Conservation (phyloP, 2,113 vertebrate species). For the Etheostoma spectabile region DNA sequence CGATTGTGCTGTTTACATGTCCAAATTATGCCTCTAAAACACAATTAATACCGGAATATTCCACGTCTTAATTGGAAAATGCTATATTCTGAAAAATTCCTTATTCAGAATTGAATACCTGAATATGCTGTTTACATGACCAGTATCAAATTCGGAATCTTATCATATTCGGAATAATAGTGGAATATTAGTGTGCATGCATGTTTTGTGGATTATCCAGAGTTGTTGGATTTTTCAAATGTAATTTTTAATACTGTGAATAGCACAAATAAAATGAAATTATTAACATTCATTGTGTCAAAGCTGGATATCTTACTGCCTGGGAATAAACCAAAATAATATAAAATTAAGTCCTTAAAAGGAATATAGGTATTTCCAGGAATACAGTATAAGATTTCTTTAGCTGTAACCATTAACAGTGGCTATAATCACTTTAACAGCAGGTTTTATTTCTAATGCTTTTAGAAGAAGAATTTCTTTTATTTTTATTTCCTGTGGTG, state of each 20-base stretch:
- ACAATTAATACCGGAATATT: no score
- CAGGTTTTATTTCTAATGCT: constrained; percentile 44
- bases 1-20: no score
- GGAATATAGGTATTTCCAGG: not conserved
- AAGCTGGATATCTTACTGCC: not conserved
- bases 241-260: not conserved
- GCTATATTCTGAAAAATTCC: no score
- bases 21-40: no score
- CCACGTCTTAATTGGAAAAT: no score
- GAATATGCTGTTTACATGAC: no score
- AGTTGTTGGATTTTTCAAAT: not conserved
- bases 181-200: no score
- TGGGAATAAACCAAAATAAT: not conserved
- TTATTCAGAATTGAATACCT: no score
- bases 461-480: constrained; percentile 36
- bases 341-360: not conserved
- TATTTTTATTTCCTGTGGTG: constrained; percentile 47
- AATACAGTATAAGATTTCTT: constrained; percentile 16
- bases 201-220: not conserved
- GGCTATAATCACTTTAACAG: constrained; percentile 1
- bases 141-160: no score
- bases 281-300: not conserved
- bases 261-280: not conserved
- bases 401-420: constrained; percentile 15
- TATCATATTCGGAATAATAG: no score